A percentile compares a stretch with the other conserved stretches of the same genome.
Evolutionary conservation across 1,140 invertebrate species (phyloP).

Genomic region (Radopholus similis): DNA sequence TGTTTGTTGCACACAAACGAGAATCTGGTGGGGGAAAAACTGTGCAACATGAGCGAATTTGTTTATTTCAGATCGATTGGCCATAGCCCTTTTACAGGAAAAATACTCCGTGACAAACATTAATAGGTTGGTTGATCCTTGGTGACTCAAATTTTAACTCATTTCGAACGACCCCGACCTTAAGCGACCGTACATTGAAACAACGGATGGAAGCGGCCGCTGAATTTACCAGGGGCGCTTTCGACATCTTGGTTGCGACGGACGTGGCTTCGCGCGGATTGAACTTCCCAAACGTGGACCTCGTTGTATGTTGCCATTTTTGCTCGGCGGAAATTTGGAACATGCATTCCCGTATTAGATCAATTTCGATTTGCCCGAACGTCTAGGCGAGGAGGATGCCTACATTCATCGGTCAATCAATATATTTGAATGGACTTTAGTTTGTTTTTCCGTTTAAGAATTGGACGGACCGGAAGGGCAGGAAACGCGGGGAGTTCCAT

Average conservation of each 20-base stretch:
- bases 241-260: constrained; percentile 24
- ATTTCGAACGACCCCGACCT: neutral
- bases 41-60: too few relatives aligned
- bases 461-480: constrained; percentile 79
- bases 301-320: neutral
- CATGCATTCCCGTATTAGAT: constrained; percentile 71
- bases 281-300: constrained; percentile 33
- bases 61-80: constrained; percentile 24
- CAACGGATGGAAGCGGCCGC: constrained; percentile 21
- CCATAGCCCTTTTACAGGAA: constrained; percentile 4
- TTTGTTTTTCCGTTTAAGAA: too few relatives aligned
- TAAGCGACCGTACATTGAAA: constrained; percentile 30
- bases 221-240: constrained; percentile 15
- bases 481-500: constrained; percentile 75
- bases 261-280: constrained; percentile 30
- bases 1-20: too few relatives aligned
- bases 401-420: constrained; percentile 75
- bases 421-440: too few relatives aligned
- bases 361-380: constrained; percentile 84
- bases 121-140: constrained; percentile 8
- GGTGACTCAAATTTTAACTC: neutral
- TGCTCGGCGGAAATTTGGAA: constrained; percentile 63
- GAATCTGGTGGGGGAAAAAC: too few relatives aligned
- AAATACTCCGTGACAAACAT: constrained; percentile 14
- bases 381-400: constrained; percentile 72